phyloP scores from a whole-genome alignment of 2,888 invertebrate species.

The Nymphalis c-album region DNA sequence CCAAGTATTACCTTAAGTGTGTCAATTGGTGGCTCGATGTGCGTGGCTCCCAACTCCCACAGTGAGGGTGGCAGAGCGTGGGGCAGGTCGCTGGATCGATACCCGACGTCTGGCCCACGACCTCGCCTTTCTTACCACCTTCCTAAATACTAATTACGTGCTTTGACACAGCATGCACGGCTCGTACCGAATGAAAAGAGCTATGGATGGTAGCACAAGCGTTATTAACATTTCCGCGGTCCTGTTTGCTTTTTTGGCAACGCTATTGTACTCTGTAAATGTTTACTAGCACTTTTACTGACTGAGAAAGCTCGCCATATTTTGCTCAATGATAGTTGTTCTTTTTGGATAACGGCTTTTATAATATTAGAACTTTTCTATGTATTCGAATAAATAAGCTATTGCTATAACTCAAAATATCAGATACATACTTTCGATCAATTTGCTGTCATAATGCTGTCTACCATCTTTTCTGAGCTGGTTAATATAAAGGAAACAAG shows the following conservation, averaged over 20 bases:
- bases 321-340: constrained; percentile 17
- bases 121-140: constrained; percentile 82
- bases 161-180: constrained; percentile 79
- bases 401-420: background rate
- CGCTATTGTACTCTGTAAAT: constrained; percentile 44
- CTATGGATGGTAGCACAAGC: constrained; percentile 67
- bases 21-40: constrained; percentile 80
- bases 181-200: constrained; percentile 75
- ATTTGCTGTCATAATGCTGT: constrained; percentile 25
- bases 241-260: constrained; percentile 69
- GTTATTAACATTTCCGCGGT: constrained; percentile 69
- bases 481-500: constrained; percentile 78
- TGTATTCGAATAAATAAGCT: too few species aligned
- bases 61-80: constrained; percentile 64
- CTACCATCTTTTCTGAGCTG: constrained; percentile 58
- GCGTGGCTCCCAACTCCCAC: constrained; percentile 70
- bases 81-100: constrained; percentile 84
- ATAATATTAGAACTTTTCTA: background rate
- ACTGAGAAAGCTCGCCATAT: constrained; percentile 22
- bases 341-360: background rate
- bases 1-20: constrained; percentile 79
- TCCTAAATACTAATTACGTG: constrained; percentile 82
- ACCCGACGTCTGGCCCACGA: constrained; percentile 84
- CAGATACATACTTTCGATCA: constrained; percentile 20
- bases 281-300: constrained; percentile 31